Percentiles rank a stretch among this genome's conserved stretches.
These are phyloP conservation scores for Rhyacichthys aspro DNA, from an alignment of 2,797 vertebrate genomes.

Conservation along the genomic window DNA sequence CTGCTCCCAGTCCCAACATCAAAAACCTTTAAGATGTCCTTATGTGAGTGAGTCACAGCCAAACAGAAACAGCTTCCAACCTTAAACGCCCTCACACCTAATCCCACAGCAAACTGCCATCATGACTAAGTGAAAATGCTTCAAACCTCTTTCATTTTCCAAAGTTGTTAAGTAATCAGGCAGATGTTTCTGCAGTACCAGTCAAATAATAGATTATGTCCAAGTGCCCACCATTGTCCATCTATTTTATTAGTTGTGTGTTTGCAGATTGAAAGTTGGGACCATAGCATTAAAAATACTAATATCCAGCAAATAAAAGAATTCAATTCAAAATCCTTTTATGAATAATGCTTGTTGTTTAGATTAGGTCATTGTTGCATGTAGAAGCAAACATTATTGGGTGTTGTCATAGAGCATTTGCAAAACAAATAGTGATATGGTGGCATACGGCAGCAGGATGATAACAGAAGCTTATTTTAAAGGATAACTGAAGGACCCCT, in stretches of 20 bases:
- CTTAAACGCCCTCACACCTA: conserved; percentile 14
- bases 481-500: conserved; percentile 27
- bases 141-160: conserved; percentile 3
- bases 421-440: background rate
- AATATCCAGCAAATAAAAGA: background rate
- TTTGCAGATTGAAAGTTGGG: conserved; percentile 3
- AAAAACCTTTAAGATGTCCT: conserved; percentile 20
- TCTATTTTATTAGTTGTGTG: background rate
- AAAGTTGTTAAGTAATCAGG: background rate
- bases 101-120: conserved; percentile 36
- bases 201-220: background rate
- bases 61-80: conserved; percentile 25
- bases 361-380: conserved; percentile 3
- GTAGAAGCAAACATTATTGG: background rate
- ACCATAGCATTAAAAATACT: background rate
- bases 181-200: conserved; percentile 3
- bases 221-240: no score
- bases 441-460: conserved; percentile 19
- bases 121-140: background rate
- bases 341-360: background rate
- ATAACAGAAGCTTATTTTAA: conserved; percentile 44
- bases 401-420: conserved; percentile 15
- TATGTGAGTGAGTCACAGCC: conserved; percentile 15
- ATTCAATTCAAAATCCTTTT: background rate
- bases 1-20: conserved; percentile 15